Evolutionary conservation across 2,888 invertebrate species (phyloP).

Genomic region (Spilarctia lutea): DNA sequence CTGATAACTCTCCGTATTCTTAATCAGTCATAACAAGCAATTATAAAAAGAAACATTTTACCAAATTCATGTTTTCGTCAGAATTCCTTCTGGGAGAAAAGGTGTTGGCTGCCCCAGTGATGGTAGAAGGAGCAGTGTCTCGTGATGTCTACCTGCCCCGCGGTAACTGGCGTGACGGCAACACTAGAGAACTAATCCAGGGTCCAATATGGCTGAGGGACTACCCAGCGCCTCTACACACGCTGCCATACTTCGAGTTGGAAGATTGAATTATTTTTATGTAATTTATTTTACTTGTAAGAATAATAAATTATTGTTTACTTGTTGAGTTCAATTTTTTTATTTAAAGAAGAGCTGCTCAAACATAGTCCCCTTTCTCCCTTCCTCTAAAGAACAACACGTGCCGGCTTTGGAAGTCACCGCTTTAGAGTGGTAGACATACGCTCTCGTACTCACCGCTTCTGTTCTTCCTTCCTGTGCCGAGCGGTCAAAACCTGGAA

Average conservation of each 20-base stretch:
- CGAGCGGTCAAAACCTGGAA: too few relatives aligned
- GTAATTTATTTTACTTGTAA: conserved; percentile 22
- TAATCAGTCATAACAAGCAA: too few relatives aligned
- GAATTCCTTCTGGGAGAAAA: conserved; percentile 91
- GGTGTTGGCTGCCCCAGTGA: conserved; percentile 90
- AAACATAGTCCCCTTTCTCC: too few relatives aligned
- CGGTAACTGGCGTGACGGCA: conserved; percentile 89
- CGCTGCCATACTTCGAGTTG: conserved; percentile 88
- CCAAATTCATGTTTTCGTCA: conserved; percentile 54
- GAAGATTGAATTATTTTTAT: conserved; percentile 53
- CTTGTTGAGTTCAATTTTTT: conserved; percentile 1
- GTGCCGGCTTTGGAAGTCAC: too few relatives aligned
- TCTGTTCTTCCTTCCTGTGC: too few relatives aligned
- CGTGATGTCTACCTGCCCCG: conserved; percentile 91
- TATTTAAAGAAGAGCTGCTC: too few relatives aligned
- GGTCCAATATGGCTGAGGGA: conserved; percentile 86
- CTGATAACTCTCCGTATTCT: too few relatives aligned
- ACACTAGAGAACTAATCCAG: conserved; percentile 62
- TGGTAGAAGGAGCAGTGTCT: conserved; percentile 85
- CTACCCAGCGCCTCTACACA: conserved; percentile 88
- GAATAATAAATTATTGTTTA: conserved; percentile 11
- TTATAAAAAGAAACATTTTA: background rate
- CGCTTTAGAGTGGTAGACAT: too few relatives aligned
- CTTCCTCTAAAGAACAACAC: too few relatives aligned
- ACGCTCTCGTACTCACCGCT: too few relatives aligned